phyloP scores from a whole-genome alignment of 2,888 invertebrate genomes.

The Limnephilus auricula region DNA sequence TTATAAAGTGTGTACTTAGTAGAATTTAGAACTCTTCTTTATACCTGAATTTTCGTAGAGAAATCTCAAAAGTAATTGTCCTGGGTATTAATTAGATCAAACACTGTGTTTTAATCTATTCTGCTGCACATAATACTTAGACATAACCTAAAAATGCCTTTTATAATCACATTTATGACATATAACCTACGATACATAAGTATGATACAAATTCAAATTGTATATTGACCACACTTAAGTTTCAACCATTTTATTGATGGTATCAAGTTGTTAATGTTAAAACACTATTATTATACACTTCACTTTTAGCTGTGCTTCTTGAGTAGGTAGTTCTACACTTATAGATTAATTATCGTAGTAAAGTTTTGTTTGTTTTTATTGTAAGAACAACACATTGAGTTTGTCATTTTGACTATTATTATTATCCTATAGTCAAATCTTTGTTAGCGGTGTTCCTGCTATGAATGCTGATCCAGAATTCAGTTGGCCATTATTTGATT shows the following conservation, averaged over 20 bases:
- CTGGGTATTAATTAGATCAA: too few species aligned
- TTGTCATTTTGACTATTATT: background rate
- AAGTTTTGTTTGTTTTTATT: background rate
- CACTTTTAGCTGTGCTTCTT: background rate
- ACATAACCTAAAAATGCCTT: constrained; percentile 16
- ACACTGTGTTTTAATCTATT: too few species aligned
- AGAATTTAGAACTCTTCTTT: background rate
- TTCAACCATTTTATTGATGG: background rate
- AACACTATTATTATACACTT: background rate
- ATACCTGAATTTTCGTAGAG: background rate
- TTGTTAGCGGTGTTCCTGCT: constrained; percentile 62
- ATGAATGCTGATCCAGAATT: constrained; percentile 54
- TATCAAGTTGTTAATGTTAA: background rate
- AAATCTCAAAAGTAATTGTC: background rate
- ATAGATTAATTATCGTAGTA: background rate
- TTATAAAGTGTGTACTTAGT: background rate
- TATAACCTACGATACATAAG: background rate
- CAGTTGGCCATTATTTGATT: constrained; percentile 64
- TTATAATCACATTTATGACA: constrained; percentile 23
- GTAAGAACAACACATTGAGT: background rate
- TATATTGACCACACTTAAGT: background rate
- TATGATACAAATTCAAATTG: background rate
- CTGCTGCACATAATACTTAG: background rate
- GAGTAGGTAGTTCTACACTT: background rate
- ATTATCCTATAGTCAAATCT: constrained; percentile 61